Percentiles rank a stretch among this genome's conserved stretches.
phyloP scores from a whole-genome alignment of 2,888 invertebrate species.

The Acholoe squamosa region DNA sequence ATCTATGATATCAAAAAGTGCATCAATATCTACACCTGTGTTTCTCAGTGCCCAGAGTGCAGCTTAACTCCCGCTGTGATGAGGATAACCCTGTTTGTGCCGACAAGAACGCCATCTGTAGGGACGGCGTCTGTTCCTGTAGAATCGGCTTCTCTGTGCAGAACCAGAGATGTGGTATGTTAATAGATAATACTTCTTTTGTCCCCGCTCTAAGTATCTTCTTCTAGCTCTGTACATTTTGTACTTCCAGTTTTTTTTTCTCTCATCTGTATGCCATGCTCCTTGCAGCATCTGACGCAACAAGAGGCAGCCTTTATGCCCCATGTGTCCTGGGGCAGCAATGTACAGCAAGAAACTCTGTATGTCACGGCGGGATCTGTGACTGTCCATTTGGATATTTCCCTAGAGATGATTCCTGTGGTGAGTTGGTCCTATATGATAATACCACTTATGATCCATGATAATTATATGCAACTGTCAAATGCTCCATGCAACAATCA shows the following conservation, averaged over 20 bases:
- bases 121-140: constrained; percentile 66
- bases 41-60: constrained; percentile 49
- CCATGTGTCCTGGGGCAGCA: constrained; percentile 38
- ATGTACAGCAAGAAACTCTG: constrained; percentile 59
- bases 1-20: too few relatives aligned
- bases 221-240: too few relatives aligned
- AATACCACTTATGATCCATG: too few relatives aligned
- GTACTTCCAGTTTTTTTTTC: too few relatives aligned
- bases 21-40: not conserved
- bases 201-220: too few relatives aligned
- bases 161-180: constrained; percentile 65
- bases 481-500: too few relatives aligned
- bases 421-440: constrained; percentile 63
- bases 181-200: too few relatives aligned
- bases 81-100: constrained; percentile 56
- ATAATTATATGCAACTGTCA: too few relatives aligned
- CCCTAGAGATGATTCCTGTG: constrained; percentile 47
- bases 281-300: constrained; percentile 40
- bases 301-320: constrained; percentile 58
- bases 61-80: constrained; percentile 61
- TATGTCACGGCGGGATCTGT: constrained; percentile 62
- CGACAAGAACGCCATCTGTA: constrained; percentile 65
- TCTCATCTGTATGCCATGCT: not conserved
- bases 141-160: constrained; percentile 54
- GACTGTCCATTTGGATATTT: constrained; percentile 64